Evolutionary conservation across 2,113 vertebrate species (phyloP).

Genomic region (Dasypus novemcinctus): DNA sequence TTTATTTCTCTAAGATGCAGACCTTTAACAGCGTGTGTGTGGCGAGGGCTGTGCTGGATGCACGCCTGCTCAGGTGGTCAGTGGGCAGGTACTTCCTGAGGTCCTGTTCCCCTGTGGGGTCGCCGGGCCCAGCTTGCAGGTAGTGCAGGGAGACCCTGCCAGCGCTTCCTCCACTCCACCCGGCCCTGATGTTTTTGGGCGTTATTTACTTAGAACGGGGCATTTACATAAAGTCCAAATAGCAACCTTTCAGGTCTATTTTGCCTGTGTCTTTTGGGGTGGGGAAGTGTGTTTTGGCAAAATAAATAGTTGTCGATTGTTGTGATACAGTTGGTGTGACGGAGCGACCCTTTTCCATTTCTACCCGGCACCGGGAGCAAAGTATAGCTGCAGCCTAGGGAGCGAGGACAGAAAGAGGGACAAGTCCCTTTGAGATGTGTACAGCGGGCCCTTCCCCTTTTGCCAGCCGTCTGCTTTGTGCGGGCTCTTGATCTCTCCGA

Average conservation of each 20-base stretch:
- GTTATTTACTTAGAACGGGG: background rate
- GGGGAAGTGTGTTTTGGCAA: constrained; percentile 21
- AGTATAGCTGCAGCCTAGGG: no score
- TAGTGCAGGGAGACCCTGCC: background rate
- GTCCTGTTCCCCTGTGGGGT: background rate
- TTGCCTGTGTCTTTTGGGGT: background rate
- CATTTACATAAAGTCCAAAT: background rate
- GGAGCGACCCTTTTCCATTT: constrained; percentile 31
- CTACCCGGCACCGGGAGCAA: no score
- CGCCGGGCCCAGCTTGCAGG: accelerated
- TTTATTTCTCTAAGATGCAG: constrained; percentile 24
- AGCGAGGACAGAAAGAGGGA: constrained; percentile 9
- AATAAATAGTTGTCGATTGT: constrained; percentile 25
- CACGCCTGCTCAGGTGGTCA: background rate
- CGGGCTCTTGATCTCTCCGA: constrained; percentile 54
- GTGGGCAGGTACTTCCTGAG: background rate
- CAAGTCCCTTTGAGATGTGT: constrained; percentile 57
- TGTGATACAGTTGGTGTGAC: background rate
- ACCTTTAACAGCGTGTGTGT: background rate
- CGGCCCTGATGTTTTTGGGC: background rate
- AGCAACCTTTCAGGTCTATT: background rate
- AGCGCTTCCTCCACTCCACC: background rate
- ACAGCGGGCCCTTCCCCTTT: constrained; percentile 50
- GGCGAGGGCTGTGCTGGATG: background rate
- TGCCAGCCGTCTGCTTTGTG: background rate